Base-by-base conservation (phyloP, 2,888 invertebrate species). In the Trisateles emortualis region DNA sequence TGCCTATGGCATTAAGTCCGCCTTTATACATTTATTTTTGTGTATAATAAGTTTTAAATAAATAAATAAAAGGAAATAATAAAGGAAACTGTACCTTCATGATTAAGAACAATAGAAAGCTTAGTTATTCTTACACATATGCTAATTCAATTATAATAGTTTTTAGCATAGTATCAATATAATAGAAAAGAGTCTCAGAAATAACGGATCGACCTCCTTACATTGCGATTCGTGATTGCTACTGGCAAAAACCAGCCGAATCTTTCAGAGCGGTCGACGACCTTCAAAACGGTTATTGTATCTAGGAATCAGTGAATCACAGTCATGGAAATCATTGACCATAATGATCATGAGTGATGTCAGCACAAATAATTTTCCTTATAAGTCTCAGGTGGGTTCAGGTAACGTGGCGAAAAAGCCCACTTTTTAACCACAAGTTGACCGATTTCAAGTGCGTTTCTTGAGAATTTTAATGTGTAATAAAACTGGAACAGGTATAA, bases 121-220 rank as follows among this genome's bases (percentile, higher is more conserved):
- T 3, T 5, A 19, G 19, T 19, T 19, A 5, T 19, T 19, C 5
- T 19, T 19, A 5, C 19, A 19, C 19, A 5, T n/a, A n/a, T 19
- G 19, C 30, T 48, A 55, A 54, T 48, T 58, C 48, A 11, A 33
- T 41, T 33, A 33, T 24, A 35, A 1, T 10, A n/a, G 11, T 8
- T 1, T n/a, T 48, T 52, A 11, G 0, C 33, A 29, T 19, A 36
- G 13, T 38, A 4, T 11, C 13, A 30, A 52, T 48, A 49, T 35
- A 41, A 26, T 36, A 55, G 33, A 30, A n/a, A 36, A 60, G 35
- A 59, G 32, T 52, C 62, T 59, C 33, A 58, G 52, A 73, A 64
- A 54, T 78, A 79, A 77, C 79, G 79, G 78, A 30, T 24, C 54
- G 78, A 24, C 74, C 79, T 66, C 73, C 42, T 68, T 76, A 46